These are phyloP conservation scores for Micoletzkya japonica DNA, from an alignment of 2,888 invertebrate species.

Conservation along the genomic window DNA sequence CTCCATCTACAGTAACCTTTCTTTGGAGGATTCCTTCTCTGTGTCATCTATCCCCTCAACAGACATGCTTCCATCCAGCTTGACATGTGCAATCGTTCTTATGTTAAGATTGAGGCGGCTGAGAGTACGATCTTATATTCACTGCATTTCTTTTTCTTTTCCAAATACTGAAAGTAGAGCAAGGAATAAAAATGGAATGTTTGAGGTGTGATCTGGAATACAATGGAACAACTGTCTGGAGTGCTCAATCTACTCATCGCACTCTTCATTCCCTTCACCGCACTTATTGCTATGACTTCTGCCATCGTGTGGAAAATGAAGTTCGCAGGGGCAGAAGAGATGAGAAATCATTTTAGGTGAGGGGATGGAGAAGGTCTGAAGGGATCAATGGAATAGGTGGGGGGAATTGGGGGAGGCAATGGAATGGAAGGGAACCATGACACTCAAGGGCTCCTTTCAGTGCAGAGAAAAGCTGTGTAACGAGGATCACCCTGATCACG, in stretches of 20 bases:
- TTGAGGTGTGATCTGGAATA: constrained; percentile 43
- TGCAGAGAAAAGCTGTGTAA: constrained; percentile 59
- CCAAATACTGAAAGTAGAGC: neutral
- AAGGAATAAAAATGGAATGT: constrained; percentile 7
- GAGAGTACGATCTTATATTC: constrained; percentile 34
- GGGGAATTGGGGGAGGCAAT: neutral
- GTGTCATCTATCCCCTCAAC: constrained; percentile 55
- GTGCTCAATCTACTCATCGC: constrained; percentile 52
- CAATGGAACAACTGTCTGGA: constrained; percentile 50
- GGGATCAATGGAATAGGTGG: neutral
- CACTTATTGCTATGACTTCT: too few relatives aligned
- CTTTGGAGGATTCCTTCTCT: constrained; percentile 41
- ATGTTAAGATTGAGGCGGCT: constrained; percentile 45
- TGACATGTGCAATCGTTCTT: constrained; percentile 38
- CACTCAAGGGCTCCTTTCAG: constrained; percentile 32
- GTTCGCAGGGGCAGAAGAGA: neutral
- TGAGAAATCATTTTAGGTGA: neutral
- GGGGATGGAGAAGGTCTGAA: neutral
- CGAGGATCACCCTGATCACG: constrained; percentile 59
- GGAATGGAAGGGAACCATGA: neutral
- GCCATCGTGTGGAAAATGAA: too few relatives aligned
- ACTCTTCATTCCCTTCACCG: constrained; percentile 51
- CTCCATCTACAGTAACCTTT: neutral
- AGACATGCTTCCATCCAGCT: constrained; percentile 38
- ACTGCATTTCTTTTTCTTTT: neutral